Conservation (phyloP, 2,113 vertebrate genomes). For the Scartelaos histophorus region DNA sequence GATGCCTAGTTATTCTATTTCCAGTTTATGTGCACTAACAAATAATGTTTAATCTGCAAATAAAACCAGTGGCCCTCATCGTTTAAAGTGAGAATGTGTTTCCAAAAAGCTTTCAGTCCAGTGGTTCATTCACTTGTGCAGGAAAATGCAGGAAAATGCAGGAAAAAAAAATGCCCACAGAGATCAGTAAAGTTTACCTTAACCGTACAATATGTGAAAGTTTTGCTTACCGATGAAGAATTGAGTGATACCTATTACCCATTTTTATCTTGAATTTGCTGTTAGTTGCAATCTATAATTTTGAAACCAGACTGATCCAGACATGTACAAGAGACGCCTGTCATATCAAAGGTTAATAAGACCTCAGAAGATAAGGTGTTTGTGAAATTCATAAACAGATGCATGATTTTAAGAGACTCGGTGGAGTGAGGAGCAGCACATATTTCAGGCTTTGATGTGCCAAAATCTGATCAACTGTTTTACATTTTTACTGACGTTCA, state of each 20-base stretch:
- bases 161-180: too few relatives aligned
- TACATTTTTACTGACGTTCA: constrained; percentile 9
- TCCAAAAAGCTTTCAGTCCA: neutral
- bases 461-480: constrained; percentile 7
- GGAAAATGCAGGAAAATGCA: too few relatives aligned
- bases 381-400: constrained; percentile 22
- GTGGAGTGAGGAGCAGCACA: constrained; percentile 19
- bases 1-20: too few relatives aligned
- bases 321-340: neutral
- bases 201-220: neutral
- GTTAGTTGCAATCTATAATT: neutral
- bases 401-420: constrained; percentile 3
- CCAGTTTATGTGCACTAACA: too few relatives aligned
- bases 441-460: constrained; percentile 15
- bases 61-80: too few relatives aligned
- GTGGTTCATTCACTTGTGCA: neutral
- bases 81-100: neutral
- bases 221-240: neutral
- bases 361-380: neutral
- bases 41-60: too few relatives aligned
- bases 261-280: neutral
- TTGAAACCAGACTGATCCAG: neutral
- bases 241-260: neutral
- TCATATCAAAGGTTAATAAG: constrained; percentile 11
- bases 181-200: neutral